These are phyloP conservation scores for Amblyjoppa fuscipennis DNA, from an alignment of 2,888 invertebrate species.

Conservation along the genomic window DNA sequence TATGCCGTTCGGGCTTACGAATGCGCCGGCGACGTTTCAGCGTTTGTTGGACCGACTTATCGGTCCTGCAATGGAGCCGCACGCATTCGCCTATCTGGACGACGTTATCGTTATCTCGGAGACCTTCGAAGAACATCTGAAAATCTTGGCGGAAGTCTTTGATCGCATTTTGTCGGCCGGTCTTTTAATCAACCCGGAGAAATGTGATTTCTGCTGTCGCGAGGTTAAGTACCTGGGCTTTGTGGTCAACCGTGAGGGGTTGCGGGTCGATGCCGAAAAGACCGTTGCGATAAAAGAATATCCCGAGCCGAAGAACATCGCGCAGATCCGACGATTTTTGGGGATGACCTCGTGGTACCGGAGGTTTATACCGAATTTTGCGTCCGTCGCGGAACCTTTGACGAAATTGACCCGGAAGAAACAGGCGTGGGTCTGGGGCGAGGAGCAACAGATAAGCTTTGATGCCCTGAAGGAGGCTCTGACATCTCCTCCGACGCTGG, in stretches of 20 bases:
- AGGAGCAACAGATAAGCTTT: neutral
- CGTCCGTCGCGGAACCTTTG: too few relatives aligned
- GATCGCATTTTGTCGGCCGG: too few relatives aligned
- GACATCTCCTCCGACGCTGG: neutral
- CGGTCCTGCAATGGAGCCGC: slow-evolving; percentile 53
- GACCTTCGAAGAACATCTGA: too few relatives aligned
- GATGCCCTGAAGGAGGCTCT: neutral
- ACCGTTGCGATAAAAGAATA: slow-evolving; percentile 27
- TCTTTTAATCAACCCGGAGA: slow-evolving; percentile 51
- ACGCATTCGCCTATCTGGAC: slow-evolving; percentile 61
- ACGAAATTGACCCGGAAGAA: too few relatives aligned
- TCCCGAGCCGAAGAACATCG: slow-evolving; percentile 24
- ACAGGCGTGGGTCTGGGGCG: too few relatives aligned
- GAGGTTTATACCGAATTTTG: too few relatives aligned
- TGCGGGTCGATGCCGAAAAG: slow-evolving; percentile 46
- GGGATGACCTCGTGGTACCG: too few relatives aligned
- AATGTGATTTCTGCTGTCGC: slow-evolving; percentile 53
- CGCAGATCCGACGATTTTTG: too few relatives aligned
- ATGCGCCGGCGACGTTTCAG: too few relatives aligned
- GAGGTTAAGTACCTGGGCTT: slow-evolving; percentile 56
- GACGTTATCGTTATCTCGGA: slow-evolving; percentile 18
- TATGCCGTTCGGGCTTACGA: too few relatives aligned
- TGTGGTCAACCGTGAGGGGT: slow-evolving; percentile 39
- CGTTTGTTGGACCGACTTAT: slow-evolving; percentile 12
- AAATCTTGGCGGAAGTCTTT: too few relatives aligned